Evolutionary conservation across 2,797 vertebrate genomes (phyloP).

Genomic region (Gobio occitaniae): DNA sequence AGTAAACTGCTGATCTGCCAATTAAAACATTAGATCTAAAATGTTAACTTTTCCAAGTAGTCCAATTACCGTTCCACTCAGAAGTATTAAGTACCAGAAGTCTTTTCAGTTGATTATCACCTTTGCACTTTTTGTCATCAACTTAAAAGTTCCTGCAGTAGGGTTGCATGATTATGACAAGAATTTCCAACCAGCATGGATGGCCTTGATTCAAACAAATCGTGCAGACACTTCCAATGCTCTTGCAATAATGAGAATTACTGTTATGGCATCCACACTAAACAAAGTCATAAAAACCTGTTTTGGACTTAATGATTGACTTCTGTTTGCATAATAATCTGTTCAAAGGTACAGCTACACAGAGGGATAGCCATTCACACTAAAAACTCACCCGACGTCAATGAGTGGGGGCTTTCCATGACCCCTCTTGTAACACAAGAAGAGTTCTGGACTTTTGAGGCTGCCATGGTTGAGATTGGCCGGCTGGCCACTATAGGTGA

Average conservation of each 20-base stretch:
- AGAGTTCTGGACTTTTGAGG: constrained; percentile 96
- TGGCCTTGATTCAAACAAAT: not conserved
- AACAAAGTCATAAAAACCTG: not conserved
- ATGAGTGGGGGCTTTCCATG: constrained; percentile 91
- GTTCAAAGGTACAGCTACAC: not conserved
- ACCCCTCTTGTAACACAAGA: constrained; percentile 93
- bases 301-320: not conserved
- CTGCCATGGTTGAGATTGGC: constrained; percentile 98
- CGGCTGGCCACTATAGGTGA: constrained; percentile 89
- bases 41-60: not conserved
- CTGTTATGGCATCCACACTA: not conserved
- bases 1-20: not conserved
- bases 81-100: too few species aligned
- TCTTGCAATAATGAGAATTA: not conserved
- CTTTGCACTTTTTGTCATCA: not conserved
- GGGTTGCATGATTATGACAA: not conserved
- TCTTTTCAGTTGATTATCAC: not conserved
- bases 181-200: not conserved
- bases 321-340: not conserved
- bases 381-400: constrained; percentile 89
- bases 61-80: too few species aligned
- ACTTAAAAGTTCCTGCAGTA: not conserved
- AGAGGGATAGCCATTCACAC: not conserved
- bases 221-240: too few species aligned
- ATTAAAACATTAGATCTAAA: not conserved